These are phyloP conservation scores for Capromys pilorides DNA, from an alignment of 2,797 vertebrate genomes.

Conservation along the genomic window DNA sequence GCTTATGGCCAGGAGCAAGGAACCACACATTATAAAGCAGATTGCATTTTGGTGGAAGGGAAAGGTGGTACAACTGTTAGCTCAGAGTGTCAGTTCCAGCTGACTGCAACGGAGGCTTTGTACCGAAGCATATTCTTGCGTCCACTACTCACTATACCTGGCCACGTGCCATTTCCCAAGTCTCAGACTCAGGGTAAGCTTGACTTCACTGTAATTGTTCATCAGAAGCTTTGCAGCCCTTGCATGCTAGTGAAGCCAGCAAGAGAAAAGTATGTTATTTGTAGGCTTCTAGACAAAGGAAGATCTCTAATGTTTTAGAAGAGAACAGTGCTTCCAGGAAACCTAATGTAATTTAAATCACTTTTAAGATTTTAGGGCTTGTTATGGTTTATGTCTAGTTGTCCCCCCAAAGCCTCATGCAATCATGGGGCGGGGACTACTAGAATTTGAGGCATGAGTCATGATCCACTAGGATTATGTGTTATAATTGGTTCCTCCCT, in stretches of 20 bases:
- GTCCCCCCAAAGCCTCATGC: too few relatives aligned
- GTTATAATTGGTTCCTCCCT: too few relatives aligned
- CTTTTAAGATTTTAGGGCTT: constrained; percentile 45
- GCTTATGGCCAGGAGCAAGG: neutral
- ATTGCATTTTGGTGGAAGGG: neutral
- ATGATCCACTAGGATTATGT: too few relatives aligned
- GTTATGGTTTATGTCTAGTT: too few relatives aligned
- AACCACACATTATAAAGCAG: neutral
- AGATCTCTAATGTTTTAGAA: neutral
- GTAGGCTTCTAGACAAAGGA: constrained; percentile 15
- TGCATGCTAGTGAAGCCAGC: neutral
- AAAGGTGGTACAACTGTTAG: neutral
- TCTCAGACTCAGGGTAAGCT: neutral
- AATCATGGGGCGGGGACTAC: too few relatives aligned
- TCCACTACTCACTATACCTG: neutral
- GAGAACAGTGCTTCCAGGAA: constrained; percentile 57
- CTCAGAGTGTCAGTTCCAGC: neutral
- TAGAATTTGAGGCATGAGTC: too few relatives aligned
- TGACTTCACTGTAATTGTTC: neutral
- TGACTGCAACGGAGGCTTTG: neutral
- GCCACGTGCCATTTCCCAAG: neutral
- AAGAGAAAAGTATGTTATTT: constrained; percentile 27
- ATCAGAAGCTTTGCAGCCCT: neutral
- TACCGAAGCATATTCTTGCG: neutral
- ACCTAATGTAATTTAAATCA: constrained; percentile 55